Base-by-base conservation (phyloP, 2,888 invertebrate genomes). In the Anaspis maculata region DNA sequence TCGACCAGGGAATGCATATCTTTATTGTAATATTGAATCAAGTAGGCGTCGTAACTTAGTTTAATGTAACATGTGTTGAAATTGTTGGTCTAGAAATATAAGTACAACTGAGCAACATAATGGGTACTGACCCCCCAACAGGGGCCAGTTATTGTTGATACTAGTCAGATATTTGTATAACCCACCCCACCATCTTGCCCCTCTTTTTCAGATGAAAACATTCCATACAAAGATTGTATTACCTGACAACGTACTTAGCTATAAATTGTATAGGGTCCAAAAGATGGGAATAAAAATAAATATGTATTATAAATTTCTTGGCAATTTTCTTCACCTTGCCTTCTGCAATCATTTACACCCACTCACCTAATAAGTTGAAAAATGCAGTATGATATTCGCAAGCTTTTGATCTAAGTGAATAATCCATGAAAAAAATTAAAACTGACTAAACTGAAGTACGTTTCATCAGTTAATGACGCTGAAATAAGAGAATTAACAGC, bases 191-290 rank as follows among this genome's bases (percentile, higher is more conserved):
- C 63, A 61, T 63, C 63, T 64, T 63, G 62, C 63, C 64, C 61
- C 59, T 61, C 56, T 59, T 59, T 61, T 61, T 61, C 61, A 58
- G 57, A 62, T 58, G 58, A 59, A 54, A 62, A 62, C 66, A 66
- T 66, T 67, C 66, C 64, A 65, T 58, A 64, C 61, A 65, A 66
- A 66, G 62, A 63, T 66, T 66, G 62, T 67, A 66, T 66, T 67
- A 67, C 67, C 71, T 74, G 72, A 73, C 65, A 67, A 67, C 66
- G 67, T 68, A 67, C 67, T 67, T 67, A 76, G 74, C 72, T 75
- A 73, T 76, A 74, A 74, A 74, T 72, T 75, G 74, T 76, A 76
- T 77, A 77, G 76, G 76, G 76, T 77, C 76, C 76, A 77, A 76
- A 66, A 74, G 74, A 75, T 76, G 76, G 76, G 76, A 74, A n/a